Conservation (phyloP, 1,140 invertebrate species). For the Atta cephalotes region DNA sequence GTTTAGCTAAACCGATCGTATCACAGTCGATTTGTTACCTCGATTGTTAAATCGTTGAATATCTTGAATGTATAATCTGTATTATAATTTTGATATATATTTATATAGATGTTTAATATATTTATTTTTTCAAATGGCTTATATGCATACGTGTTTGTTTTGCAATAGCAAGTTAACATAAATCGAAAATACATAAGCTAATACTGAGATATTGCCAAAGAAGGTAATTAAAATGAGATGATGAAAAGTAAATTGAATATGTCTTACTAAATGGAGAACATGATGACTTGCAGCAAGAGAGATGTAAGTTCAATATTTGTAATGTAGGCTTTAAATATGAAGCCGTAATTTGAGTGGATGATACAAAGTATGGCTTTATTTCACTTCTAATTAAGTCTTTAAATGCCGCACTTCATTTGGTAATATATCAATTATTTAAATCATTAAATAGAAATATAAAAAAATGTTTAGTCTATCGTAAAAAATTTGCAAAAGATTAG, state of each 20-base stretch:
- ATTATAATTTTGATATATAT: background rate
- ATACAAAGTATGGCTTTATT: background rate
- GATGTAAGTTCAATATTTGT: slow-evolving; percentile 8
- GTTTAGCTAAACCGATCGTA: slow-evolving; percentile 13
- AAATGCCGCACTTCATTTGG: background rate
- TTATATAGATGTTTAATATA: background rate
- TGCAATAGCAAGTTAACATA: background rate
- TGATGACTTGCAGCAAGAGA: background rate
- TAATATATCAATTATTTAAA: slow-evolving; percentile 20
- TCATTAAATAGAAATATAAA: slow-evolving; percentile 12
- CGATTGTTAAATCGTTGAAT: background rate
- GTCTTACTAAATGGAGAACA: background rate
- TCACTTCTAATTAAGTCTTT: background rate
- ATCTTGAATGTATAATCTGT: background rate
- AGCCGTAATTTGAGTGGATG: background rate
- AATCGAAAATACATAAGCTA: background rate
- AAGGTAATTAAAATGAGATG: slow-evolving; percentile 8
- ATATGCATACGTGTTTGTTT: background rate
- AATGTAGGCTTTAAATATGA: background rate
- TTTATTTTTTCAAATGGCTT: background rate
- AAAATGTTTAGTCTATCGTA: slow-evolving; percentile 23
- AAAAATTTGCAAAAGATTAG: slow-evolving; percentile 17
- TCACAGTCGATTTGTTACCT: background rate
- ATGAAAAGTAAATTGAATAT: slow-evolving; percentile 6
- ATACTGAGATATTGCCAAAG: background rate